Evolutionary conservation across 2,113 vertebrate genomes (phyloP).

Genomic region (Hypocryptadius cinnamomeus): DNA sequence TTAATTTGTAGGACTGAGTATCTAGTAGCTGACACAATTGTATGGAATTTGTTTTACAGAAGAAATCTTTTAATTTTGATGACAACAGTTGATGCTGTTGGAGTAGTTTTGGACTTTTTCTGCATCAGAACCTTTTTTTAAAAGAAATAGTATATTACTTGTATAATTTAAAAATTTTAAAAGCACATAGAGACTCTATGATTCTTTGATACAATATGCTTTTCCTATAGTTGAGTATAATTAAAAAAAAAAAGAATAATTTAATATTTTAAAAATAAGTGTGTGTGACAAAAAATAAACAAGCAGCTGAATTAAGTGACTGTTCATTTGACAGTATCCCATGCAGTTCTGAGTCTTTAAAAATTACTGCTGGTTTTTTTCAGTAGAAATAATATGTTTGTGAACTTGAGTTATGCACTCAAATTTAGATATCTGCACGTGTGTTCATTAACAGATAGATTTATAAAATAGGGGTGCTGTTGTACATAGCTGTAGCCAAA

Average conservation of each 20-base stretch:
- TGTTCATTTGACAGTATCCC: neutral
- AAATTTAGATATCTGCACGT: accelerated
- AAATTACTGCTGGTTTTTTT: neutral
- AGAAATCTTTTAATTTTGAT: neutral
- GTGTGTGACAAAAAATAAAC: neutral
- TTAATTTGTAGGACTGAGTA: neutral
- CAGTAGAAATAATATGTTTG: neutral
- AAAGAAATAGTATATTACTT: neutral
- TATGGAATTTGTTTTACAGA: neutral
- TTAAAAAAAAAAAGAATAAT: neutral
- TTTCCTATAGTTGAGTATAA: neutral
- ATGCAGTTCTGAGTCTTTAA: neutral
- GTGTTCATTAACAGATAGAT: neutral
- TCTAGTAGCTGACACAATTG: accelerated
- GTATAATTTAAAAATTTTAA: neutral
- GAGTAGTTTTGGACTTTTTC: neutral
- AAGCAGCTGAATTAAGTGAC: neutral
- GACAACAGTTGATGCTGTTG: neutral
- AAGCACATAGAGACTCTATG: neutral
- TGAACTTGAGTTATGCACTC: neutral
- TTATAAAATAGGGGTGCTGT: neutral
- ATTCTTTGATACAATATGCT: neutral
- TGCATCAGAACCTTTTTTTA: neutral
- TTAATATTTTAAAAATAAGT: neutral
- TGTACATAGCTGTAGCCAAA: neutral